Base-by-base conservation (phyloP, 2,113 vertebrate genomes). In the Chauna torquata region DNA sequence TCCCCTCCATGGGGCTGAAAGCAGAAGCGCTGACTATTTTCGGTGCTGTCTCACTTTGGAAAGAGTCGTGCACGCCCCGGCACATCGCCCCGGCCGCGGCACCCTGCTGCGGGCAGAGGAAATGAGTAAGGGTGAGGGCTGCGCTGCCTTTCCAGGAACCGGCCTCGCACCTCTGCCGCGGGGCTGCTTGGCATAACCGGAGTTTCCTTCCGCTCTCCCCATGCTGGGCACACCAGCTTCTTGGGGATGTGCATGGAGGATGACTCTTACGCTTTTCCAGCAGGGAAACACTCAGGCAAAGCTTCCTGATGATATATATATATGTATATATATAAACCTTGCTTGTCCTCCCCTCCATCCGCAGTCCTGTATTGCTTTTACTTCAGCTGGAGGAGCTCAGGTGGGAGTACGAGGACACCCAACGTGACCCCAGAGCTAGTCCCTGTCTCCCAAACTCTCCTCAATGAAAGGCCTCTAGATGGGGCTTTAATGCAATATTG, bases 11-110 rank as follows among this genome's bases (percentile, higher is more conserved):
- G 3, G 23, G 3, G 23, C 81, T 75, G 45, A 94, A 97, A 97
- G 96, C 94, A 93, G 95, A 96, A 97, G 92, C 12, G 18, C 58
- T 20, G 78, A 30, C 70, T 97, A 96, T 96, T 96, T 96, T 72
- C 7, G 40, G 87, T 34, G 85, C 82, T 88, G 82, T 34, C 68
- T 91, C 30, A 84, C 49, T 78, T 84, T 2, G 94, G 92, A 96
- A 97, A 96, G 94, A 93, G 86, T 75, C 65, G 5, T 4, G 8
- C 85, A 25, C 2, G 0, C 1, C 72, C 27, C 52, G 28, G 82
- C 75, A 61, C 95, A 90, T 90, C 88, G 17, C 47, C 78, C 32
- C 5, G 0, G 25, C 0, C 4, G 19, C 0, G 14, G 79, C 87
- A 88, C 79, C 78, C 70, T n/a, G 68, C 47, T 44, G n/a, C 0